Evolutionary conservation across 1,140 invertebrate species (phyloP).

Genomic region (Achatina immaculata): DNA sequence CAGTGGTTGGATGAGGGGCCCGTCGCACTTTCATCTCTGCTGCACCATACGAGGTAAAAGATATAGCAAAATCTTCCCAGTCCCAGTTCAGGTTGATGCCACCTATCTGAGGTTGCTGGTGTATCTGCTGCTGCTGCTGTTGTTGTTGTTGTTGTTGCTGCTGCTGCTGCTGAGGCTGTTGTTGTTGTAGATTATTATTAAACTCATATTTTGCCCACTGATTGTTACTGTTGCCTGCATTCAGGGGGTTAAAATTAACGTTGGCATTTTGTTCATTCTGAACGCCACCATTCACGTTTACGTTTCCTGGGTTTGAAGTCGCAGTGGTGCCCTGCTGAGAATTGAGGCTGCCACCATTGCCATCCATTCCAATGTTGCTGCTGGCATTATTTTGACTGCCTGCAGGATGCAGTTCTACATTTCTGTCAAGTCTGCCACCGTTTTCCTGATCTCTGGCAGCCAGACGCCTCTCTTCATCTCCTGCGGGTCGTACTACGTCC

Average conservation of each 20-base stretch:
- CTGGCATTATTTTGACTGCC: no score
- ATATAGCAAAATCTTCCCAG: conserved; percentile 66
- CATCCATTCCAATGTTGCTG: no score
- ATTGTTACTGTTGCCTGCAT: neutral
- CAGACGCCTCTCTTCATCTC: no score
- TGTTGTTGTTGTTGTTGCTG: conserved; percentile 18
- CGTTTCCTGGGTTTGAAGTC: neutral
- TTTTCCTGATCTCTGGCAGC: no score
- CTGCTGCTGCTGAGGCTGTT: neutral
- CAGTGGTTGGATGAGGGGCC: conserved; percentile 60
- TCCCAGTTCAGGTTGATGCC: conserved; percentile 62
- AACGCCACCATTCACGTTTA: neutral
- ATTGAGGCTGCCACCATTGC: neutral
- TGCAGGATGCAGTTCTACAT: no score
- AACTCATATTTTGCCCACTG: conserved; percentile 3
- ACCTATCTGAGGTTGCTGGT: conserved; percentile 38
- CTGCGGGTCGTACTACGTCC: no score
- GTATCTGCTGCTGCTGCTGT: conserved; percentile 10
- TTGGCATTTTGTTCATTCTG: neutral
- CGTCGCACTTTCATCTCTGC: conserved; percentile 64
- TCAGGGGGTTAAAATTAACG: neutral
- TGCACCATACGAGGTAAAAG: conserved; percentile 62
- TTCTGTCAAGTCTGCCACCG: no score
- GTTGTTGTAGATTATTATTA: conserved; percentile 6
- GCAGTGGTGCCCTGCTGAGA: neutral